Percentiles rank a stretch among this genome's conserved stretches.
phyloP scores from a whole-genome alignment of 1,140 invertebrate genomes.

The Dinoponera quadriceps region DNA sequence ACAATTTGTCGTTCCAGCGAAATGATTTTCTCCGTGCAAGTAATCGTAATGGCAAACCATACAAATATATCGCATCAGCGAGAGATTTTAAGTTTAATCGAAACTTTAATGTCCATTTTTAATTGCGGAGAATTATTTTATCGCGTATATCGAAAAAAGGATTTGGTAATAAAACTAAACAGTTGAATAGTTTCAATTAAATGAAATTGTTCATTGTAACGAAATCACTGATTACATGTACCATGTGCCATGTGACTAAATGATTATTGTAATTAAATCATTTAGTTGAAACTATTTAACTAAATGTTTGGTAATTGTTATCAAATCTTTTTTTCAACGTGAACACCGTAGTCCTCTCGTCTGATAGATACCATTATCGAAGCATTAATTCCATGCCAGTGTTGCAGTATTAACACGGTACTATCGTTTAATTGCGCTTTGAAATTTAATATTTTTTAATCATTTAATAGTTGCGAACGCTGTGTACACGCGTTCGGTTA shows the following conservation, averaged over 20 bases:
- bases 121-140: neutral
- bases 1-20: too few relatives aligned
- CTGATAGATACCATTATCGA: neutral
- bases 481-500: too few relatives aligned
- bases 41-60: neutral
- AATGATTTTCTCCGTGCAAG: too few relatives aligned
- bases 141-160: too few relatives aligned
- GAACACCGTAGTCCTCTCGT: neutral
- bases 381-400: conserved; percentile 2
- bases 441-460: neutral
- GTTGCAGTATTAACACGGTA: neutral
- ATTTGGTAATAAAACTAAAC: too few relatives aligned
- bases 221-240: too few relatives aligned
- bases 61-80: neutral
- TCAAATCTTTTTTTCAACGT: neutral
- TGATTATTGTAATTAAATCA: too few relatives aligned
- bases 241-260: too few relatives aligned
- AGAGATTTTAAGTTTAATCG: neutral
- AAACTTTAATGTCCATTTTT: neutral
- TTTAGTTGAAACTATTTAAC: too few relatives aligned
- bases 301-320: too few relatives aligned
- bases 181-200: too few relatives aligned
- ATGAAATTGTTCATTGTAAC: too few relatives aligned
- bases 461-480: neutral
- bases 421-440: conserved; percentile 2